Percentiles rank a stretch among this genome's conserved stretches.
Evolutionary conservation across 1,140 invertebrate species (phyloP).

Genomic region (Heterodera schachtii): DNA sequence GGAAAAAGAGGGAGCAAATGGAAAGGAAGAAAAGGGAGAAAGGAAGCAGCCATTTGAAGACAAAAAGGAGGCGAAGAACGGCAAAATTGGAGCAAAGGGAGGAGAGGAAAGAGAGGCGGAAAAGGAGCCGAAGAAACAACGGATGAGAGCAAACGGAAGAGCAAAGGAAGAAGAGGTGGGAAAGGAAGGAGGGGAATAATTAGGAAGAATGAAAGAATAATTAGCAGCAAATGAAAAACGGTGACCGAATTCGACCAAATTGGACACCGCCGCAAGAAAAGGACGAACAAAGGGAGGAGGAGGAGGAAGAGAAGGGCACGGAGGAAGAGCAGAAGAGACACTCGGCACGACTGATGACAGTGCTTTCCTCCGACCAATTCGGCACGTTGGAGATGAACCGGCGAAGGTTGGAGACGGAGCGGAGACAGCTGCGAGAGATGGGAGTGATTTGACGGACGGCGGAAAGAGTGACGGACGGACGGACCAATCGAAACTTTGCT

Average conservation of each 20-base stretch:
- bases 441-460: slow-evolving; percentile 33
- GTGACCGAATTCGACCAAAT: neutral
- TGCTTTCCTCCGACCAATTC: slow-evolving; percentile 38
- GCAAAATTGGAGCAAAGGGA: neutral
- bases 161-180: neutral
- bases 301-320: neutral
- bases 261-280: neutral
- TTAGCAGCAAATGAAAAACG: neutral
- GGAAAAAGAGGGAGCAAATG: slow-evolving; percentile 21
- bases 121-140: slow-evolving; percentile 28
- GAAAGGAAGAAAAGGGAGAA: slow-evolving; percentile 19
- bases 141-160: neutral
- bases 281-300: neutral
- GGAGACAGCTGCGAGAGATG: slow-evolving; percentile 45
- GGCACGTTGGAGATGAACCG: slow-evolving; percentile 47
- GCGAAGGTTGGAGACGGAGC: slow-evolving; percentile 40
- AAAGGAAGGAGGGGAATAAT: neutral
- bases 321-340: neutral
- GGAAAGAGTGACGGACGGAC: too few species aligned
- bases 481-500: neutral
- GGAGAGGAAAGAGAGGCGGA: neutral
- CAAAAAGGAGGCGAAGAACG: slow-evolving; percentile 1
- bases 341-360: slow-evolving; percentile 5
- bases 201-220: slow-evolving; percentile 3
- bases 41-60: neutral